phyloP scores from a whole-genome alignment of 2,797 vertebrate species.

The Hippocampus kuda region DNA sequence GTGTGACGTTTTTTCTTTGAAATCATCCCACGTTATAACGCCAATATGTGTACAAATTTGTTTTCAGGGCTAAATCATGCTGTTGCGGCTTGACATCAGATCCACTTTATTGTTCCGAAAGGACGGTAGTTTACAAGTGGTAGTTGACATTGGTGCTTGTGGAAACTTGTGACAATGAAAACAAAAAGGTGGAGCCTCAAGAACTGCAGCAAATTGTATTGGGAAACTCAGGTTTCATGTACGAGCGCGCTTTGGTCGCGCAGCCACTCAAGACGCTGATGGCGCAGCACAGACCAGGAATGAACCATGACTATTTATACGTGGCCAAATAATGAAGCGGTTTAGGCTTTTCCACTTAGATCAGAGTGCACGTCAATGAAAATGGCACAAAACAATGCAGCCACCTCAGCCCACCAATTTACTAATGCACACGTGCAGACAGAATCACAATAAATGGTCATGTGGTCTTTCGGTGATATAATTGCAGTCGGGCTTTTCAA shows the following conservation, averaged over 20 bases:
- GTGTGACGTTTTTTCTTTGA: too few relatives aligned
- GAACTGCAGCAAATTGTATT: background rate
- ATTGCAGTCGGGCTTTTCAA: conserved; percentile 29
- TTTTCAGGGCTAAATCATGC: too few relatives aligned
- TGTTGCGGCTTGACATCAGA: too few relatives aligned
- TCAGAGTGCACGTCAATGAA: background rate
- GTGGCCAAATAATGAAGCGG: background rate
- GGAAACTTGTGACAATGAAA: too few relatives aligned
- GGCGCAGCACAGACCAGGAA: background rate
- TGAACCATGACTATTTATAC: background rate
- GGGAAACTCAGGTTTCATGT: background rate
- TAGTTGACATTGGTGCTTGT: too few relatives aligned
- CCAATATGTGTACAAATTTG: too few relatives aligned
- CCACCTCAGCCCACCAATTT: conserved; percentile 43
- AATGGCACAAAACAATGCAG: conserved; percentile 30
- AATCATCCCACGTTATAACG: too few relatives aligned
- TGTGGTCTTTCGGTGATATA: conserved; percentile 52
- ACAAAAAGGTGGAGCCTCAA: too few relatives aligned
- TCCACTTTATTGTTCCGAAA: too few relatives aligned
- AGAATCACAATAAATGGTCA: conserved; percentile 51
- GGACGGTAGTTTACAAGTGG: too few relatives aligned
- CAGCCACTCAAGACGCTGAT: too few relatives aligned
- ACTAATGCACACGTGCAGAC: conserved; percentile 48
- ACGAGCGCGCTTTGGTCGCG: background rate
- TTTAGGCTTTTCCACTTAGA: background rate